Conservation (phyloP, 2,113 vertebrate species). For the Cololabis saira region DNA sequence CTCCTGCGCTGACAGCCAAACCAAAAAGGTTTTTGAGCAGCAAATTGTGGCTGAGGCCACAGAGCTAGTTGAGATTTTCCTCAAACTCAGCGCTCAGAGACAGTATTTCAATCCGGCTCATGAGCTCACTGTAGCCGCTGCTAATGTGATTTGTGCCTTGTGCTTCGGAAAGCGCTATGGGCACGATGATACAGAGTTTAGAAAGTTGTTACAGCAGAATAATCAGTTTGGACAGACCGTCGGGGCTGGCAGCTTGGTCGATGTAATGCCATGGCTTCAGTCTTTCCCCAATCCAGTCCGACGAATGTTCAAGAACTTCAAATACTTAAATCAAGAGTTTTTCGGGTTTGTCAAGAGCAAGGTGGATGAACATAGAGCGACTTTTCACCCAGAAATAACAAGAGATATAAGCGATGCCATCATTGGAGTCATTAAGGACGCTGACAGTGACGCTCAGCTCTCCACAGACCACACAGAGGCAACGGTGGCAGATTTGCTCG, state of each 20-base stretch:
- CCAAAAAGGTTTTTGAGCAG: constrained; percentile 79
- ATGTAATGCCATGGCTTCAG: constrained; percentile 87
- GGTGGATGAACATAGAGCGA: constrained; percentile 79
- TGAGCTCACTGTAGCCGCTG: constrained; percentile 81
- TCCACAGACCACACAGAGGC: constrained; percentile 71
- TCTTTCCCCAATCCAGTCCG: constrained; percentile 86
- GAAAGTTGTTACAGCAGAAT: constrained; percentile 71
- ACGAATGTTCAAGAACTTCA: constrained; percentile 80
- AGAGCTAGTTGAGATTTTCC: constrained; percentile 77
- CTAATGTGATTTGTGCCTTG: constrained; percentile 85
- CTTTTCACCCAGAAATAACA: constrained; percentile 68
- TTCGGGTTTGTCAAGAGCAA: constrained; percentile 80
- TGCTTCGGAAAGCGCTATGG: constrained; percentile 86
- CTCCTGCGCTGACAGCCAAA: constrained; percentile 77
- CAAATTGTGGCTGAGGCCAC: constrained; percentile 82
- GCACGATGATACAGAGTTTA: constrained; percentile 83
- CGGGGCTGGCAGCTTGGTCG: constrained; percentile 86
- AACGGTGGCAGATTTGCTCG: constrained; percentile 80
- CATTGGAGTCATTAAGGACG: constrained; percentile 64
- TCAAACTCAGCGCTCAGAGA: constrained; percentile 49
- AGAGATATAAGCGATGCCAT: constrained; percentile 83
- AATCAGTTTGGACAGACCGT: constrained; percentile 83
- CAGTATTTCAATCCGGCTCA: constrained; percentile 77
- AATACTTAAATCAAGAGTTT: constrained; percentile 80
- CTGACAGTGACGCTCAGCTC: constrained; percentile 50